Conservation (phyloP, 2,797 vertebrate genomes). For the Australoheros facetus region DNA sequence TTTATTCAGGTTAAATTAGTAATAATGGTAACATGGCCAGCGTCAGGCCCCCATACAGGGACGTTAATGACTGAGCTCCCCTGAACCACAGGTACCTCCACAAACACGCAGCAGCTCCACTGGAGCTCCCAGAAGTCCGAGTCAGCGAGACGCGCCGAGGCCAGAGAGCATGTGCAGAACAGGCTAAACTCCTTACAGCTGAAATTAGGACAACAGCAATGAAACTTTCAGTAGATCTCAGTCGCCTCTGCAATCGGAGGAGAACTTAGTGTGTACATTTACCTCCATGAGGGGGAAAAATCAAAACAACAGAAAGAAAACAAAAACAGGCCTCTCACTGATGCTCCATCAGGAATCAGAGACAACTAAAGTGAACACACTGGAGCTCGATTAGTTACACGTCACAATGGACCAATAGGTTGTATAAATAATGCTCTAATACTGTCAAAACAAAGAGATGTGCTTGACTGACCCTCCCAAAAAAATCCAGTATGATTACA, state of each 20-base stretch:
- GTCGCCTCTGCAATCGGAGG: not conserved
- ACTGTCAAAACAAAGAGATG: constrained; percentile 16
- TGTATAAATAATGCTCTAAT: constrained; percentile 37
- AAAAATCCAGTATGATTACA: not conserved
- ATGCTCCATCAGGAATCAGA: not conserved
- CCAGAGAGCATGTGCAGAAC: constrained; percentile 6
- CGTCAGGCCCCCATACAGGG: constrained; percentile 28
- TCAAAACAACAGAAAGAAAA: not conserved
- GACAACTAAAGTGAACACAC: constrained; percentile 50
- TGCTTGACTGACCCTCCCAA: not conserved
- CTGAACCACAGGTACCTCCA: constrained; percentile 45
- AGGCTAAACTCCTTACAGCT: not conserved
- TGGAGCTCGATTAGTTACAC: not conserved
- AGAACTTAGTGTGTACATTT: not conserved
- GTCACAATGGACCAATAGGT: constrained; percentile 19
- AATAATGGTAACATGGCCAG: constrained; percentile 58
- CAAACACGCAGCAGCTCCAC: constrained; percentile 36
- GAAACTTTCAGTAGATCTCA: constrained; percentile 3
- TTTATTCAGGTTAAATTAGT: constrained; percentile 69
- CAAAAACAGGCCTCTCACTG: not conserved
- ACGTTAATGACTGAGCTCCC: constrained; percentile 36
- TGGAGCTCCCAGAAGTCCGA: not conserved
- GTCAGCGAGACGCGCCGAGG: constrained; percentile 4
- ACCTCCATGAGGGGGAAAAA: not conserved
- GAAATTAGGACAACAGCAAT: constrained; percentile 3